Evolutionary conservation across 2,888 invertebrate species (phyloP), one percentile per base, ranked within the genome.

Genomic region (Gnatocerus cornutus): DNA sequence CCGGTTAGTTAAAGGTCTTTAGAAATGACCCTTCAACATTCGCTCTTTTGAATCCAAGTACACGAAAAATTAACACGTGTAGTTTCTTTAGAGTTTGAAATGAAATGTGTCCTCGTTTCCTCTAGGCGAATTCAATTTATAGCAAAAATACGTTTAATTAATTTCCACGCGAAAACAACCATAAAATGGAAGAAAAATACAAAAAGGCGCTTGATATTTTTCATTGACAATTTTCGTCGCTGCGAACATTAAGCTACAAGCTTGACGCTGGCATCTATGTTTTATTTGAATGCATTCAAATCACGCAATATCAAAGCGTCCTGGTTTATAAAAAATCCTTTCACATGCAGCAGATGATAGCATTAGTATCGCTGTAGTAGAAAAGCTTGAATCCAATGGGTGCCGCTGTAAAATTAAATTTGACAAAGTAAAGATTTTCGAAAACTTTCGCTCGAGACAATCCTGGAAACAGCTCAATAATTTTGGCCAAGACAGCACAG

Each of bases 281-380:
- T 52, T 52, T 52, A 33, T 52, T 52, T 52, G 29, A 30, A 12
- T 52, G 52, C 52, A 52, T 52, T 52, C 52, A 52, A 52, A 52
- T 13, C 52, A 52, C 33, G 52, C 52, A 33, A 52, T 33, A 33
- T 52, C 13, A 52, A 52, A 52, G 52, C 52, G 27, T 30, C 13
- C 52, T n/a, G n/a, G 52, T 10, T 52, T 33, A 52, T 33, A 52
- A 30, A 52, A 52, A 52, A 16, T 33, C 33, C 33, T 33, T 33
- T 33, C 33, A 33, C 33, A 33, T 9, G 33, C 33, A 9, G 33
- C 33, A 33, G 33, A 33, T 33, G 33, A 33, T 21, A 21, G 21
- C 4, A 21, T 21, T 21, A 21, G 21, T 21, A 21, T 21, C 21
- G 21, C 21, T 33, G n/a, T 33, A 7, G 33, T 33, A 33, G n/a